phyloP scores from a whole-genome alignment of 1,140 invertebrate genomes.

The Bradynema listronoti region DNA sequence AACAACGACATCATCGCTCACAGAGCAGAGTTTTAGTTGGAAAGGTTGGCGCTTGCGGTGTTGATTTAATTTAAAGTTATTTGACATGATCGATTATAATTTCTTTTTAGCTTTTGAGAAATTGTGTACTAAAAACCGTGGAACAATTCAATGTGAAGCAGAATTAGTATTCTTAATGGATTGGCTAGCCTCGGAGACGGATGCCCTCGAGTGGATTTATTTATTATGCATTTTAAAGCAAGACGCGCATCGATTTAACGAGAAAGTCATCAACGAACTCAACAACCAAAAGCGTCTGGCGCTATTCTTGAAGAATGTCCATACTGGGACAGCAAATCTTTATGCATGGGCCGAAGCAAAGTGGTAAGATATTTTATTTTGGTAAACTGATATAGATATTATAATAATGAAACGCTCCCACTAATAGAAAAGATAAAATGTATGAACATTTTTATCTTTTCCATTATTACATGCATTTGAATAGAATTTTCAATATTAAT shows the following conservation, averaged over 20 bases:
- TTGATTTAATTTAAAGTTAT: conserved; percentile 1
- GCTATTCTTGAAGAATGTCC: conserved; percentile 26
- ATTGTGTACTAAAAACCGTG: conserved; percentile 47
- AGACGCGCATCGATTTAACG: conserved; percentile 27
- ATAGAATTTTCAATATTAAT: not conserved
- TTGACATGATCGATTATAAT: not conserved
- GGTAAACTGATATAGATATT: not conserved
- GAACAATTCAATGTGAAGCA: conserved; percentile 35
- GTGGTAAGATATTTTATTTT: conserved; percentile 20
- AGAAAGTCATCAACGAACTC: conserved; percentile 16
- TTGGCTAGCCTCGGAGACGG: conserved; percentile 25
- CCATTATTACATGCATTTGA: not conserved
- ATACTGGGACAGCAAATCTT: conserved; percentile 18
- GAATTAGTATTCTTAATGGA: conserved; percentile 29
- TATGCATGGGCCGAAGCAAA: conserved; percentile 22
- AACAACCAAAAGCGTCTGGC: conserved; percentile 18
- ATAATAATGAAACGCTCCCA: not conserved
- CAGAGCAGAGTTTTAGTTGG: not conserved
- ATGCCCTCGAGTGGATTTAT: conserved; percentile 41
- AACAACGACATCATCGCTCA: too few species aligned
- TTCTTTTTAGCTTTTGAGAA: too few species aligned
- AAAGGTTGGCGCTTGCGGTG: conserved; percentile 3
- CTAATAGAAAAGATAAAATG: not conserved
- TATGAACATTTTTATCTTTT: not conserved
- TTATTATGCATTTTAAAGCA: conserved; percentile 33